Evolutionary conservation across 2,888 invertebrate species (phyloP).

Genomic region (Prosapia bicincta): DNA sequence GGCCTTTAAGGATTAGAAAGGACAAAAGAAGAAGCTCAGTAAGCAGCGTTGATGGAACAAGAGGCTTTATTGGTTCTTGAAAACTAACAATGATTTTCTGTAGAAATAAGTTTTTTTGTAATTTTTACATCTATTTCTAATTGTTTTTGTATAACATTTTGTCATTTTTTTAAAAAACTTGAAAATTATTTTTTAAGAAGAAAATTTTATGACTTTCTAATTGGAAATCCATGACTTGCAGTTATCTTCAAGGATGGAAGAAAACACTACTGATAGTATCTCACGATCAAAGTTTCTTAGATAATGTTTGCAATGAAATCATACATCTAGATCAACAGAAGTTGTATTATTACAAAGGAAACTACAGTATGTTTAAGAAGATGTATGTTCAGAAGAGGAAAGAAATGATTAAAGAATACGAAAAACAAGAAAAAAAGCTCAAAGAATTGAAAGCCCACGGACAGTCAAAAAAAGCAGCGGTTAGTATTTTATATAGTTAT

Average conservation of each 20-base stretch:
- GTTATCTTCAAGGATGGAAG: slow-evolving; percentile 97
- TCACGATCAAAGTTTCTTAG: slow-evolving; percentile 99
- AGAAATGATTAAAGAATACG: slow-evolving; percentile 95
- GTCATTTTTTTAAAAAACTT: too few species aligned
- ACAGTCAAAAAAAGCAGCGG: slow-evolving; percentile 92
- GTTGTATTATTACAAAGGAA: slow-evolving; percentile 95
- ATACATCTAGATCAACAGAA: slow-evolving; percentile 95
- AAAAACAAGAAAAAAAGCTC: slow-evolving; percentile 96
- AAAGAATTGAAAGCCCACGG: slow-evolving; percentile 94
- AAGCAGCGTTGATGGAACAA: too few species aligned
- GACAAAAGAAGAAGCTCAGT: too few species aligned
- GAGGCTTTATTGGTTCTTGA: too few species aligned
- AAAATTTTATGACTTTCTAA: too few species aligned
- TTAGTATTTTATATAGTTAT: slow-evolving; percentile 44
- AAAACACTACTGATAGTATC: slow-evolving; percentile 97
- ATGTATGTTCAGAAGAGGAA: slow-evolving; percentile 96
- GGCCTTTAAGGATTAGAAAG: too few species aligned
- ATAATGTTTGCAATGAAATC: slow-evolving; percentile 99
- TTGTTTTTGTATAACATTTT: too few species aligned
- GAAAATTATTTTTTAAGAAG: too few species aligned
- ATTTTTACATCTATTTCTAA: too few species aligned
- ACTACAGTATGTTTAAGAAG: slow-evolving; percentile 97
- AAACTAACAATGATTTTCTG: too few species aligned
- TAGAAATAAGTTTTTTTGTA: too few species aligned
- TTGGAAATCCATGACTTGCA: slow-evolving; percentile 42